A percentile compares a stretch with the other conserved stretches of the same genome.
phyloP scores from a whole-genome alignment of 2,888 invertebrate genomes.

The Dynastes hyllus region DNA sequence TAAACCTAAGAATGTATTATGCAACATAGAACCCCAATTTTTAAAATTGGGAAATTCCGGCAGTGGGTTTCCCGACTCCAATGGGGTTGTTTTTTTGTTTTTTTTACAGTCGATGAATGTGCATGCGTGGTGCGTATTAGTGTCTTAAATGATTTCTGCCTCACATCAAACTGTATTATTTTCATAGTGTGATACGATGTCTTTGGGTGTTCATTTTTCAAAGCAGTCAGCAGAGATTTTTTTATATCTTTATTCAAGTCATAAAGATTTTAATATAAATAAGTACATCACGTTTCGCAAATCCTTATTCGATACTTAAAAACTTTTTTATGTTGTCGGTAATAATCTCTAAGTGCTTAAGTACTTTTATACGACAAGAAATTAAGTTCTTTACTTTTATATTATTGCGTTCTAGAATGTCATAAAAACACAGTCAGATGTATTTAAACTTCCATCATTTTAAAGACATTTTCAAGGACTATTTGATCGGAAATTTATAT shows the following conservation, averaged over 20 bases:
- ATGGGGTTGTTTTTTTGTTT: constrained; percentile 38
- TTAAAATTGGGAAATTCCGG: no score
- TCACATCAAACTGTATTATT: neutral
- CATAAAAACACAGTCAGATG: constrained; percentile 24
- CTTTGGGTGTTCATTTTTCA: no score
- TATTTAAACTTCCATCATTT: constrained; percentile 31
- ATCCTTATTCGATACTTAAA: constrained; percentile 11
- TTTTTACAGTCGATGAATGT: constrained; percentile 18
- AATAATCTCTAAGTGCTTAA: constrained; percentile 26
- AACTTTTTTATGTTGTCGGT: constrained; percentile 8
- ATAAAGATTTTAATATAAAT: neutral
- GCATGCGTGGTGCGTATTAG: neutral
- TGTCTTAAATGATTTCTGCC: neutral
- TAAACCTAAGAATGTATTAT: constrained; percentile 39
- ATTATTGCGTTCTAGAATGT: constrained; percentile 16
- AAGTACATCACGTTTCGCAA: neutral
- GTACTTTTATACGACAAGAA: constrained; percentile 18
- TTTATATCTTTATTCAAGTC: neutral
- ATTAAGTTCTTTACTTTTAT: constrained; percentile 27
- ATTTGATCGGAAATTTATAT: constrained; percentile 39
- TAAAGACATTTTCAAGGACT: constrained; percentile 12
- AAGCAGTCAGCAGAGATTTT: neutral
- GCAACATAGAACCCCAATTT: constrained; percentile 29
- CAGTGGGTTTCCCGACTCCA: no score
- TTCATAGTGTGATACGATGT: no score